Conservation (phyloP, 2,888 invertebrate species). For the Campoletis raptor region DNA sequence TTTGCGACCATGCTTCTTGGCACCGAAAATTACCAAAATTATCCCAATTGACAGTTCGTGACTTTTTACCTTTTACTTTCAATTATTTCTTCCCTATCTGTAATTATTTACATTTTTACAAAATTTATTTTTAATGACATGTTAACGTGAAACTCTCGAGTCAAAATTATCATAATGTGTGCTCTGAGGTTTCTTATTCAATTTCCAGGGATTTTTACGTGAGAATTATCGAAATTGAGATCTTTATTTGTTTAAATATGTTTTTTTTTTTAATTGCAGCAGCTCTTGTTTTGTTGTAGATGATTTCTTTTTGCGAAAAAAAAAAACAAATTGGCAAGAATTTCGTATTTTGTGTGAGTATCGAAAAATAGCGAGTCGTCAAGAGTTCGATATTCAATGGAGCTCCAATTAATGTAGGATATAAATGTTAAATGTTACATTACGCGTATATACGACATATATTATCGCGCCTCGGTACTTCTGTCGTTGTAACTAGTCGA, state of each 20-base stretch:
- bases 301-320: background rate
- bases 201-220: background rate
- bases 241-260: background rate
- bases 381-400: conserved; percentile 5
- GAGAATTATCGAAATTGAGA: background rate
- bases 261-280: background rate
- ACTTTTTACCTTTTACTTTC: background rate
- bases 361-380: background rate
- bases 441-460: conserved; percentile 28
- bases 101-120: background rate
- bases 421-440: conserved; percentile 28
- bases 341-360: background rate
- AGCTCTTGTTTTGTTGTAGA: background rate
- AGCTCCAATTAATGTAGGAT: conserved; percentile 12
- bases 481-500: conserved; percentile 25
- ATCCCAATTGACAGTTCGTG: background rate
- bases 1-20: background rate
- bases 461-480: conserved; percentile 29
- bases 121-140: background rate
- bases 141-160: background rate
- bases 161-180: background rate
- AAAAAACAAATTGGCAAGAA: no score
- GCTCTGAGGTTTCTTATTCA: background rate
- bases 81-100: background rate
- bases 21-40: background rate